Conservation (phyloP, 2,888 invertebrate genomes). For the Steinernema hermaphroditum region DNA sequence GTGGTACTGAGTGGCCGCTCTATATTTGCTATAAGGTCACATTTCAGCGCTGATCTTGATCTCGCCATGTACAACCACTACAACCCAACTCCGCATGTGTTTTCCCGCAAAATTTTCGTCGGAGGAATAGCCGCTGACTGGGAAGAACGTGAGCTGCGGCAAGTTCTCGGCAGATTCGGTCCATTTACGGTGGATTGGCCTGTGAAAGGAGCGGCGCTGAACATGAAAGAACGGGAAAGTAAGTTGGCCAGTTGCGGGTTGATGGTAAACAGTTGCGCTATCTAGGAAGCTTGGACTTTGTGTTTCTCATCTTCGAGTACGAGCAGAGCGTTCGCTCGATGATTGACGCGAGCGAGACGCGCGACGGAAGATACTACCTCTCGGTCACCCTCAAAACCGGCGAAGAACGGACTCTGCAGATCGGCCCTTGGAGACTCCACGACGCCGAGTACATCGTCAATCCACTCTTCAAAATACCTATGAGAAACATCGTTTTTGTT, state of each 20-base stretch:
- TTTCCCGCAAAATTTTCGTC: slow-evolving; percentile 5
- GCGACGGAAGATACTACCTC: not conserved
- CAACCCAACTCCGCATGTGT: not conserved
- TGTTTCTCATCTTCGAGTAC: slow-evolving; percentile 6
- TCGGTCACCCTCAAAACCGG: not conserved
- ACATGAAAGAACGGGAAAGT: not conserved
- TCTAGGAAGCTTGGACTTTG: not conserved
- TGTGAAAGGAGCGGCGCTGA: not conserved
- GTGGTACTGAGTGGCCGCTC: not conserved
- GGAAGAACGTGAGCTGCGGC: slow-evolving; percentile 12
- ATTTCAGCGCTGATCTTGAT: slow-evolving; percentile 2
- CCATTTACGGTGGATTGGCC: slow-evolving; percentile 7
- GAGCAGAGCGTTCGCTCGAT: slow-evolving; percentile 13
- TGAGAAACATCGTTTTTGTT: not conserved
- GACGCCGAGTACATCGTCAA: slow-evolving; percentile 11
- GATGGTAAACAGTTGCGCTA: not conserved
- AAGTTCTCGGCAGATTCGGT: not conserved
- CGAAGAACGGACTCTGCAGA: slow-evolving; percentile 3
- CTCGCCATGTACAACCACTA: not conserved
- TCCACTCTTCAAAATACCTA: not conserved
- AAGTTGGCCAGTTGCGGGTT: not conserved
- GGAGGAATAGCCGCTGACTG: not conserved
- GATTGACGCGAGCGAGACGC: not conserved
- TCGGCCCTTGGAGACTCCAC: slow-evolving; percentile 8
- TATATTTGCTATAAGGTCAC: not conserved